phyloP scores from a whole-genome alignment of 2,113 vertebrate genomes.

The Syrrhaptes paradoxus region DNA sequence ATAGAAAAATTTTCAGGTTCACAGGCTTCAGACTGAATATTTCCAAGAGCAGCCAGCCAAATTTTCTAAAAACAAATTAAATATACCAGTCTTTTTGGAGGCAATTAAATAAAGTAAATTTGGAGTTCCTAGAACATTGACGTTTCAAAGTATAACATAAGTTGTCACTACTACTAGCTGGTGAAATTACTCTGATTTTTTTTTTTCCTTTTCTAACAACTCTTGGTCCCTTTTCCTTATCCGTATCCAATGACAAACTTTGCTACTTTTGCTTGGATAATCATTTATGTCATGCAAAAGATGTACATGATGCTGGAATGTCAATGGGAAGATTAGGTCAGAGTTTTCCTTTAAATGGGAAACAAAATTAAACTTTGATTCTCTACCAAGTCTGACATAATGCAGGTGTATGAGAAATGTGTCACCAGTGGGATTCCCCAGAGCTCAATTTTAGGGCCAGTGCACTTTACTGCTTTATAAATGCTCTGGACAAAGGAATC shows the following conservation, averaged over 20 bases:
- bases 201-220: too few species aligned
- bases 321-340: neutral
- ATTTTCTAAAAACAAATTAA: neutral
- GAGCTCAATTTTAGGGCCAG: neutral
- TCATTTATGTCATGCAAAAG: neutral
- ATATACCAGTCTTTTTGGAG: neutral
- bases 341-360: neutral
- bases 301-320: neutral
- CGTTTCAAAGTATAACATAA: neutral
- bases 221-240: neutral
- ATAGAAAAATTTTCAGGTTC: neutral
- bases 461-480: neutral
- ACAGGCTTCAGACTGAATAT: neutral
- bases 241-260: neutral
- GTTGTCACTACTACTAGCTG: neutral
- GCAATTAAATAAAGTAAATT: neutral
- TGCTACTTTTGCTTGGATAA: neutral
- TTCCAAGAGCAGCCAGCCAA: neutral
- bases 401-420: neutral
- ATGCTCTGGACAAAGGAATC: neutral
- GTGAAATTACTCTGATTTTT: neutral
- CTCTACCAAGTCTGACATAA: neutral
- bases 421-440: neutral
- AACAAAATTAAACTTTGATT: neutral
- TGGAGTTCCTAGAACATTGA: neutral